Percentiles rank a stretch among this genome's conserved stretches.
These are phyloP conservation scores for Hippocampus kuda DNA, from an alignment of 2,797 vertebrate genomes.

Conservation along the genomic window DNA sequence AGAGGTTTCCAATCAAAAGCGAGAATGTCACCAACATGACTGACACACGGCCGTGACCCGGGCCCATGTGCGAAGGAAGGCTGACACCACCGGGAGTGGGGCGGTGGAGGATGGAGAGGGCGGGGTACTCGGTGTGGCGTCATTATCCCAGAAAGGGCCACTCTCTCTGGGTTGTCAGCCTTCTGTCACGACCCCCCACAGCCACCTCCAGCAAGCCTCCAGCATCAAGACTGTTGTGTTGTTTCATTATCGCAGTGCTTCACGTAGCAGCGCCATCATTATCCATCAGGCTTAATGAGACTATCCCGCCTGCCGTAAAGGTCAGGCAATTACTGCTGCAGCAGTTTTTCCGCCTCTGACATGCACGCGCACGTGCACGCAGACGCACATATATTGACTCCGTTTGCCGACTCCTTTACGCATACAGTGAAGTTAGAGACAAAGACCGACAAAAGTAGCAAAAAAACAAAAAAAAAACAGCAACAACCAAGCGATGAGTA, in stretches of 20 bases:
- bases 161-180: constrained; percentile 58
- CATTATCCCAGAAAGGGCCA: constrained; percentile 53
- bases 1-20: constrained; percentile 46
- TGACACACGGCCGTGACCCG: constrained; percentile 1
- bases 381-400: constrained; percentile 11
- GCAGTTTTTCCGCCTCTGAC: constrained; percentile 7
- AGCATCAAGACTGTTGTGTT: constrained; percentile 63
- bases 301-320: constrained; percentile 89
- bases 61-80: constrained; percentile 29
- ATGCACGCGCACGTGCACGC: constrained; percentile 20
- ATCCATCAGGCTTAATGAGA: constrained; percentile 97
- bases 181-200: constrained; percentile 46
- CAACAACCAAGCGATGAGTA: not conserved
- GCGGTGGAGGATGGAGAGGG: constrained; percentile 35
- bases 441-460: not conserved
- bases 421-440: not conserved
- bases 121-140: constrained; percentile 56
- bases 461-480: not conserved
- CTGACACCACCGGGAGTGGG: constrained; percentile 32
- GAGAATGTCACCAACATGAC: constrained; percentile 35
- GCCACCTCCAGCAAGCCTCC: not conserved
- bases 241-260: constrained; percentile 97
- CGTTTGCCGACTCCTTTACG: not conserved
- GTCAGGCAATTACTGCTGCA: constrained; percentile 95
- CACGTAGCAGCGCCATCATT: constrained; percentile 83